phyloP scores from a whole-genome alignment of 2,113 vertebrate genomes.

The Macquaria ambigua region DNA sequence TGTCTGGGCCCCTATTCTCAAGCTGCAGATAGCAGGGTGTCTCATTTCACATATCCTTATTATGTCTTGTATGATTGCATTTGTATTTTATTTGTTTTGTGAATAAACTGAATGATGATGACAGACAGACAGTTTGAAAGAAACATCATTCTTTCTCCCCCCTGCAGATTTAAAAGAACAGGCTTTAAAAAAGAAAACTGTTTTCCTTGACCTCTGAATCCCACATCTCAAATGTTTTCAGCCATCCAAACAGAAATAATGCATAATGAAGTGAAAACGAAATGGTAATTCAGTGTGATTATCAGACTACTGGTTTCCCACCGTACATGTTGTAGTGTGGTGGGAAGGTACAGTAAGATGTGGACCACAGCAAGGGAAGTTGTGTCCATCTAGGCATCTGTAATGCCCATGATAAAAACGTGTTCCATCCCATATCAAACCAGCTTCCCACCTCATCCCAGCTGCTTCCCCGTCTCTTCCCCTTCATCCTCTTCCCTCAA shows the following conservation, averaged over 20 bases:
- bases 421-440: conserved; percentile 48
- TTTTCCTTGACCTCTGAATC: background rate
- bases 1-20: too few species aligned
- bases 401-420: conserved; percentile 28
- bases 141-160: background rate
- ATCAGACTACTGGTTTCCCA: background rate
- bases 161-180: background rate
- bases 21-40: too few species aligned
- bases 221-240: background rate
- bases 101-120: too few species aligned
- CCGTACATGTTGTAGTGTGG: background rate
- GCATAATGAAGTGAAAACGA: background rate
- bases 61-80: too few species aligned
- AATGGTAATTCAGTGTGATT: background rate
- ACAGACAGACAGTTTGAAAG: background rate
- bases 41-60: too few species aligned
- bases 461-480: conserved; percentile 57
- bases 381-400: conserved; percentile 15
- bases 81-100: too few species aligned
- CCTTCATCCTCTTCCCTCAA: conserved; percentile 68
- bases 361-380: conserved; percentile 4
- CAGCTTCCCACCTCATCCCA: conserved; percentile 69
- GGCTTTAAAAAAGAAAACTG: background rate
- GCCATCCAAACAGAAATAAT: background rate
- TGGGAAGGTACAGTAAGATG: conserved; percentile 3